Evolutionary conservation across 1,140 invertebrate species (phyloP).

Genomic region (Papilio machaon): DNA sequence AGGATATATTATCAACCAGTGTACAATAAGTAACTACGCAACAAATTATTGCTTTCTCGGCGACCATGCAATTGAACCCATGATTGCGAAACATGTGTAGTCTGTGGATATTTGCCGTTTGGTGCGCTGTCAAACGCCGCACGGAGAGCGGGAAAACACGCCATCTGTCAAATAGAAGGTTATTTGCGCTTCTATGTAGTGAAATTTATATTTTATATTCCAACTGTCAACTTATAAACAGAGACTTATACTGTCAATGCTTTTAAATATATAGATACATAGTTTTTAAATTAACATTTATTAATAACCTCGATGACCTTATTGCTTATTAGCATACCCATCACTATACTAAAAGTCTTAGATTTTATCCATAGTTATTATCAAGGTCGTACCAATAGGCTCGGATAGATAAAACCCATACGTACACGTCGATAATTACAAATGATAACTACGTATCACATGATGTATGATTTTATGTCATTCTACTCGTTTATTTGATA

Average conservation of each 20-base stretch:
- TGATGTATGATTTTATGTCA: background rate
- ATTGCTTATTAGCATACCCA: background rate
- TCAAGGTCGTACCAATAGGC: slow-evolving; percentile 12
- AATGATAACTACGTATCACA: background rate
- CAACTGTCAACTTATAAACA: background rate
- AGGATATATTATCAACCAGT: background rate
- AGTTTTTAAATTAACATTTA: background rate
- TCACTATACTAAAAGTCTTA: background rate
- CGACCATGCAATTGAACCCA: background rate
- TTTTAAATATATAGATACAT: background rate
- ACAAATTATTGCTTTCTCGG: background rate
- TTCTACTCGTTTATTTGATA: background rate
- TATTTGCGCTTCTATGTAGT: background rate
- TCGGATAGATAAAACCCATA: background rate
- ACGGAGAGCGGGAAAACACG: background rate
- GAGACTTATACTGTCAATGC: background rate
- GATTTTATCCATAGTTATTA: slow-evolving; percentile 6
- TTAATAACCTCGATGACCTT: background rate
- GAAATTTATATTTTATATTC: background rate
- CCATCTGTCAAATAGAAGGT: background rate
- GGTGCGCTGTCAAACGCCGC: background rate
- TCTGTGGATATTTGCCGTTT: background rate
- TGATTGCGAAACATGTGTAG: slow-evolving; percentile 1
- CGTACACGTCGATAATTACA: background rate
- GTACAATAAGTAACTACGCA: background rate